Evolutionary conservation across 2,888 invertebrate species (phyloP).

Genomic region (Lampropteryx suffumata): DNA sequence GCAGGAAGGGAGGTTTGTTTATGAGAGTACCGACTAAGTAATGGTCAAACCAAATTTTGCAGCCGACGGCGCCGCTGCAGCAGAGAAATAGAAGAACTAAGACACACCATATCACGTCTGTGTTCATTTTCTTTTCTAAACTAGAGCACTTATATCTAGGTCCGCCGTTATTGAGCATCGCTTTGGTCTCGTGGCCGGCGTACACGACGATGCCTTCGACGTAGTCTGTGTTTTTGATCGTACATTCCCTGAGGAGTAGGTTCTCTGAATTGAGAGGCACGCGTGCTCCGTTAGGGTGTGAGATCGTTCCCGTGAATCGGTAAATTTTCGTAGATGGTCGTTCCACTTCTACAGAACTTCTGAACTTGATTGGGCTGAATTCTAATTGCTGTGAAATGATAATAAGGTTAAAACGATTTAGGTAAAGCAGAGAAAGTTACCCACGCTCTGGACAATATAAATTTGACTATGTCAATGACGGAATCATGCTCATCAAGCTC

Average conservation of each 20-base stretch:
- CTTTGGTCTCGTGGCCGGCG: constrained; percentile 98
- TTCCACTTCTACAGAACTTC: constrained; percentile 94
- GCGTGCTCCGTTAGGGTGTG: constrained; percentile 89
- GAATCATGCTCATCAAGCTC: constrained; percentile 39
- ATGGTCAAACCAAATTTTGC: constrained; percentile 91
- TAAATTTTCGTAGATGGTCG: constrained; percentile 98
- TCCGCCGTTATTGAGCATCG: constrained; percentile 98
- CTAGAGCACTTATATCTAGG: constrained; percentile 96
- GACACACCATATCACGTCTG: constrained; percentile 98
- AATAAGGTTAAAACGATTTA: constrained; percentile 10
- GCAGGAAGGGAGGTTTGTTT: constrained; percentile 85
- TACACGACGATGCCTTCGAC: constrained; percentile 98
- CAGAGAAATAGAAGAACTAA: constrained; percentile 94
- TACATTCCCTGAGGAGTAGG: constrained; percentile 95
- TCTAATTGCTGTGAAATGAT: constrained; percentile 83
- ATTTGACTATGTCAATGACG: constrained; percentile 36
- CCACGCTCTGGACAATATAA: constrained; percentile 46
- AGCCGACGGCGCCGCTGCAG: constrained; percentile 94
- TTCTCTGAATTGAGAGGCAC: constrained; percentile 95
- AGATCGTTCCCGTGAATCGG: constrained; percentile 94
- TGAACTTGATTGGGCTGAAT: constrained; percentile 91
- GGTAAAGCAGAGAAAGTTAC: constrained; percentile 46
- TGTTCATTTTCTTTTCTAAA: constrained; percentile 96
- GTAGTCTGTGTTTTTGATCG: constrained; percentile 97
- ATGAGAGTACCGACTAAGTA: constrained; percentile 71